Evolutionary conservation across 2,888 invertebrate species (phyloP), one percentile per base, ranked within the genome.

Genomic region (Nymphalis polychloros): DNA sequence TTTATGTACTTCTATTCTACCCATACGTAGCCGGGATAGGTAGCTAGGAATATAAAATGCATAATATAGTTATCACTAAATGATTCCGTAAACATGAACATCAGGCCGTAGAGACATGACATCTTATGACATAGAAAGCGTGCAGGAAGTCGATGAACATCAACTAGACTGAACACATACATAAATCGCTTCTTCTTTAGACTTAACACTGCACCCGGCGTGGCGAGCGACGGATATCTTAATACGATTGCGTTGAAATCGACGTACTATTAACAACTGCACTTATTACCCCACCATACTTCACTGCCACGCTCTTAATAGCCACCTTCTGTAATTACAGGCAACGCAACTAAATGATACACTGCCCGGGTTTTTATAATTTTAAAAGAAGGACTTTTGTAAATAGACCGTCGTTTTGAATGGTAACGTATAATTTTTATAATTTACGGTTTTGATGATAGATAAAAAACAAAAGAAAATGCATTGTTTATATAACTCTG

Each of bases 191-290:
- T 31, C 41, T 46, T 63, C 60, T 19, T 46, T 6, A 27, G 19
- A 49, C 46, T 63, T 67, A 57, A 64, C 17, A 50, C 52, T 27
- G 46, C 20, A 20, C 13, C 63, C 13, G 53, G 53, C 55, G 64
- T 62, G 62, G 35, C 62, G 62, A 48, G 68, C 59, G 53, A 61
- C 63, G 65, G 67, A 71, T 71, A 71, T 73, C 73, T 73, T 66
- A 71, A 72, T 72, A 71, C 68, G 60, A 63, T 61, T 63, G 63
- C 68, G 63, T 62, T 52, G 49, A 35, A 67, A 71, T 67, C 68
- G 62, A 64, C 59, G 64, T 59, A 60, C 67, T 61, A 66, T 59
- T 64, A 72, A 65, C 46, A 59, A 69, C 61, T 46, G 57, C 59
- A 55, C 57, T 52, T 57, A 71, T 46, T 35, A 23, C 31, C 35